These are phyloP conservation scores for Amblyopsis rosae DNA, from an alignment of 2,113 vertebrate genomes.

Conservation along the genomic window DNA sequence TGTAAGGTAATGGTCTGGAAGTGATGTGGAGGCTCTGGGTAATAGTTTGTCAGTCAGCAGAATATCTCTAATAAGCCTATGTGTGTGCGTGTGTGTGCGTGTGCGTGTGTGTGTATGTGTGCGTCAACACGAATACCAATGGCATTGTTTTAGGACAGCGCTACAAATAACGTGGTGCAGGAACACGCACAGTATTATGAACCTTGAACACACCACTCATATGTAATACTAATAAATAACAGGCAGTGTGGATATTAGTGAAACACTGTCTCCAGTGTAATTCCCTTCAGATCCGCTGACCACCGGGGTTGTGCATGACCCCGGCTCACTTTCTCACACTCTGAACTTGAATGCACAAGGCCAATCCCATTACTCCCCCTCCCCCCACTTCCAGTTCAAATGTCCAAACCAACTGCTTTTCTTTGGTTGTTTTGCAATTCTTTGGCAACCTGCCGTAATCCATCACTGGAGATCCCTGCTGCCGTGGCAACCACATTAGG, in stretches of 20 bases:
- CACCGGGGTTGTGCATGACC: slow-evolving; percentile 44
- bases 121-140: background rate
- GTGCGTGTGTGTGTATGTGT: background rate
- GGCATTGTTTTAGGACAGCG: background rate
- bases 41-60: no score
- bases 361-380: slow-evolving; percentile 60
- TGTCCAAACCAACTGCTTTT: slow-evolving; percentile 48
- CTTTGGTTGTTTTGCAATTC: slow-evolving; percentile 60
- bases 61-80: background rate
- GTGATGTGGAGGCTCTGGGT: no score
- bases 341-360: slow-evolving; percentile 26
- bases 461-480: slow-evolving; percentile 61
- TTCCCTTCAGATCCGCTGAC: slow-evolving; percentile 57
- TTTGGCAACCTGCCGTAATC: slow-evolving; percentile 54
- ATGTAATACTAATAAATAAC: background rate
- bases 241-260: background rate
- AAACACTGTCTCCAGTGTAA: slow-evolving; percentile 20
- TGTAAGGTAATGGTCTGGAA: no score
- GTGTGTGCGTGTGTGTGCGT: background rate
- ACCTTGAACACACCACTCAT: background rate
- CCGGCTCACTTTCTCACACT: slow-evolving; percentile 55
- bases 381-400: slow-evolving; percentile 38
- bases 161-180: background rate
- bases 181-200: background rate
- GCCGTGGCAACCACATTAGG: slow-evolving; percentile 65